Evolutionary conservation across 2,888 invertebrate species (phyloP).

Genomic region (Campoplex capitator): DNA sequence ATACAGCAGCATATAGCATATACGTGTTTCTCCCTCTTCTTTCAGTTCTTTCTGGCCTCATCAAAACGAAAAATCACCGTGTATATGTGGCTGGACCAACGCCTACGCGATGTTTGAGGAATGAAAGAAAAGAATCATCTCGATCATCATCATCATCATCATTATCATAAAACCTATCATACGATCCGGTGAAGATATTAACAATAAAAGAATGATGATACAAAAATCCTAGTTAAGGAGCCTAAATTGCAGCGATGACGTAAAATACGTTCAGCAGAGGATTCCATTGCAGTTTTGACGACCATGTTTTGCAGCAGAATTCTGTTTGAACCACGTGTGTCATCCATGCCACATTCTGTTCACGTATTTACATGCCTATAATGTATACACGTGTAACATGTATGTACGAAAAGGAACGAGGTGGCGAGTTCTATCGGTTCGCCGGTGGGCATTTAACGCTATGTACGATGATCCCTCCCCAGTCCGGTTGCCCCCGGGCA

Average conservation of each 20-base stretch:
- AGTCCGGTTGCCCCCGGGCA: conserved; percentile 74
- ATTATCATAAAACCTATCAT: conserved; percentile 37
- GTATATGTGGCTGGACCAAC: conserved; percentile 41
- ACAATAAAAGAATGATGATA: conserved; percentile 29
- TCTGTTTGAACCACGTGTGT: conserved; percentile 42
- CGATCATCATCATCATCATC: conserved; percentile 20
- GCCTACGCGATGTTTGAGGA: conserved; percentile 65
- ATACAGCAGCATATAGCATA: conserved; percentile 12
- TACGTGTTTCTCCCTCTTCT: neutral
- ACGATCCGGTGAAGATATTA: conserved; percentile 27
- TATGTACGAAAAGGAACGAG: conserved; percentile 56
- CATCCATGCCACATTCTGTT: neutral
- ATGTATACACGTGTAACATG: neutral
- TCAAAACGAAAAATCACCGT: conserved; percentile 50
- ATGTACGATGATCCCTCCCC: neutral
- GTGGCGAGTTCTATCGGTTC: conserved; percentile 65
- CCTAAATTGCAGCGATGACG: neutral
- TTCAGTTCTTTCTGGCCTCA: conserved; percentile 17
- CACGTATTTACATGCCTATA: neutral
- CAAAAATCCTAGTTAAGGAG: conserved; percentile 34
- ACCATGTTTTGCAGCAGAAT: conserved; percentile 43
- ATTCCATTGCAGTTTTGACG: conserved; percentile 2
- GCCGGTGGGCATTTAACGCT: conserved; percentile 61
- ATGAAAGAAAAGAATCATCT: conserved; percentile 42
- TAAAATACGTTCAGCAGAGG: conserved; percentile 37